These are phyloP conservation scores for Epistrophe grossulariae DNA, from an alignment of 2,888 invertebrate species.

Conservation along the genomic window DNA sequence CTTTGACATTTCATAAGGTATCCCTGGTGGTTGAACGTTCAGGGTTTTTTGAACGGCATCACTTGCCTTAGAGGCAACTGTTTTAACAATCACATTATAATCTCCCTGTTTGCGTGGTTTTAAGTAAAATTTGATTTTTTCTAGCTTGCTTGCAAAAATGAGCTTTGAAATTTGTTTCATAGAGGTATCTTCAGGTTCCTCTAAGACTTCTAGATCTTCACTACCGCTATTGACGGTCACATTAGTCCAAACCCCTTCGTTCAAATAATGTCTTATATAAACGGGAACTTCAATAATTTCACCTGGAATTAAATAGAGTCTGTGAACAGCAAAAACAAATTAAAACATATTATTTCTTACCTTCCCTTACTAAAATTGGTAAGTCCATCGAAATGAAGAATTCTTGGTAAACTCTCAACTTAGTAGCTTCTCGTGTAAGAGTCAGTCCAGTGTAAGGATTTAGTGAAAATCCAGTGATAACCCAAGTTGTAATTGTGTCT, in stretches of 20 bases:
- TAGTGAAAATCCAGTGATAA: conserved; percentile 91
- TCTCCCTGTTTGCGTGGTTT: conserved; percentile 88
- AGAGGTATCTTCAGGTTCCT: background rate
- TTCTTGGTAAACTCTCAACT: conserved; percentile 89
- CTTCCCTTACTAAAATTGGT: conserved; percentile 90
- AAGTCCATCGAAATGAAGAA: conserved; percentile 90
- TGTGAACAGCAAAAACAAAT: background rate
- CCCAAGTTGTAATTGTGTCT: conserved; percentile 91
- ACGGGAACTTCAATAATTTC: conserved; percentile 90
- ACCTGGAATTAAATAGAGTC: conserved; percentile 22
- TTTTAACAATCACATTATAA: conserved; percentile 88
- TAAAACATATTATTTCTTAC: conserved; percentile 78
- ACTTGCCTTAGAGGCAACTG: conserved; percentile 81
- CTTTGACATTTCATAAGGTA: conserved; percentile 87
- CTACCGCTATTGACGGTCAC: conserved; percentile 87
- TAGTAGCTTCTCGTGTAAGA: conserved; percentile 86
- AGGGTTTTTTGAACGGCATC: conserved; percentile 88
- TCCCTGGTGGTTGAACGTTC: conserved; percentile 89
- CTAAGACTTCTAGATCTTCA: conserved; percentile 81
- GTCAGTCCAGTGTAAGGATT: conserved; percentile 90
- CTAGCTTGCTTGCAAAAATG: conserved; percentile 27
- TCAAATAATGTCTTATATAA: conserved; percentile 90
- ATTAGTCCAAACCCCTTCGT: conserved; percentile 86
- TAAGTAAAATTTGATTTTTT: conserved; percentile 87
- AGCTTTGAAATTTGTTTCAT: conserved; percentile 1